A percentile compares a stretch with the other conserved stretches of the same genome.
Conservation (phyloP, 2,113 vertebrate species). For the Tyrannus savana region DNA sequence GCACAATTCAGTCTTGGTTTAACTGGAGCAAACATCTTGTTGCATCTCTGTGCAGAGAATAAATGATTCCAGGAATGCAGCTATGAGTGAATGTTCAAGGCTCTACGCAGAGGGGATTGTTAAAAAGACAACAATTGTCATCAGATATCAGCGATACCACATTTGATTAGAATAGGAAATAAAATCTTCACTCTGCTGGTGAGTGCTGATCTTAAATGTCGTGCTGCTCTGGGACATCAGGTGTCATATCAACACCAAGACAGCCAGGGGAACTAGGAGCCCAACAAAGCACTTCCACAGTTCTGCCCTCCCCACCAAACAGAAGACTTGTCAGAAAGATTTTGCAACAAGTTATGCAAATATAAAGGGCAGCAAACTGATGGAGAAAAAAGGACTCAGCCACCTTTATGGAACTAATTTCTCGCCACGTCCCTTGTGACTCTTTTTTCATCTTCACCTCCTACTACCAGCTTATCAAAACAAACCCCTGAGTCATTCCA, state of each 20-base stretch:
- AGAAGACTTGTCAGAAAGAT: not conserved
- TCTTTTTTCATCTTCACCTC: not conserved
- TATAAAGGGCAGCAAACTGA: not conserved
- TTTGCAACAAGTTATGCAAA: not conserved
- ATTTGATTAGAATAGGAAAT: not conserved
- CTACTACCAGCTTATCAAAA: not conserved
- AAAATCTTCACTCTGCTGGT: not conserved
- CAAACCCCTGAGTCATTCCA: not conserved
- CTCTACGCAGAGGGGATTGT: not conserved
- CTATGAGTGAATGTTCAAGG: not conserved
- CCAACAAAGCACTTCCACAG: not conserved
- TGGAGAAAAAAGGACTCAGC: not conserved
- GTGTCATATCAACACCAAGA: not conserved
- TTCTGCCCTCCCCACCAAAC: not conserved
- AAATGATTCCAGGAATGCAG: not conserved
- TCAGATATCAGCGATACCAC: not conserved
- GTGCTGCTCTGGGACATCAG: not conserved
- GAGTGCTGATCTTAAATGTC: not conserved
- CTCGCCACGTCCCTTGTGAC: not conserved
- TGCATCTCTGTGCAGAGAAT: not conserved
- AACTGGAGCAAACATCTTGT: not conserved
- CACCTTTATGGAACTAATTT: not conserved
- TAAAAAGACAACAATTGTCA: conserved; percentile 16
- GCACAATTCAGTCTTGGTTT: not conserved
- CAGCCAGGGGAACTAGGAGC: not conserved